Conservation (phyloP, 64 coral and sea anemone genomes). For the Trachythela sp. region DNA sequence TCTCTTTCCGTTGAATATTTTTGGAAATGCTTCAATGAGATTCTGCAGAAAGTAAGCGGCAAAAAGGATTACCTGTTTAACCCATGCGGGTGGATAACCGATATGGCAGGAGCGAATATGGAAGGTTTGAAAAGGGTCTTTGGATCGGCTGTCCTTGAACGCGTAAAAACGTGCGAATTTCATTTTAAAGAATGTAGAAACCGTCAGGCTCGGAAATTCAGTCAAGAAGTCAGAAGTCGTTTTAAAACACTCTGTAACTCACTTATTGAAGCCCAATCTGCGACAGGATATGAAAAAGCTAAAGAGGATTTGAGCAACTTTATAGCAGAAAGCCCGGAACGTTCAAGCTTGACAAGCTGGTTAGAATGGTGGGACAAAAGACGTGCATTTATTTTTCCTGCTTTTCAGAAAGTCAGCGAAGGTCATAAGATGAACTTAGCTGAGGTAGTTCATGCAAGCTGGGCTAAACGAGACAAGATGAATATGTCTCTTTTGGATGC, state of each 20-base stretch:
- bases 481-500: slow-evolving; percentile 45
- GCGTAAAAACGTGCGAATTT: slow-evolving; percentile 53
- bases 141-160: slow-evolving; percentile 16
- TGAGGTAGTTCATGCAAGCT: slow-evolving; percentile 28
- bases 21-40: slow-evolving; percentile 54
- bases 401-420: too few relatives aligned
- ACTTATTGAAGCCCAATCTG: slow-evolving; percentile 25
- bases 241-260: slow-evolving; percentile 23
- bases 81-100: slow-evolving; percentile 42
- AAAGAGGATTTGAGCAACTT: too few relatives aligned
- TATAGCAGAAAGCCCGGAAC: background rate
- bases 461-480: slow-evolving; percentile 49
- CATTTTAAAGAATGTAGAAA: slow-evolving; percentile 32
- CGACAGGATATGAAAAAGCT: background rate
- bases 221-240: background rate
- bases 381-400: slow-evolving; percentile 42
- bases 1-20: slow-evolving; percentile 33
- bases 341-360: slow-evolving; percentile 41
- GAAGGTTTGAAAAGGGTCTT: slow-evolving; percentile 28
- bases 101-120: slow-evolving; percentile 49
- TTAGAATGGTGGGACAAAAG: slow-evolving; percentile 56
- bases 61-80: background rate
- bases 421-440: slow-evolving; percentile 41
- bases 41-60: background rate
- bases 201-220: slow-evolving; percentile 11